These are phyloP conservation scores for Antedon mediterranea DNA, from an alignment of 53 echinoderm and acorn worm species.

Conservation along the genomic window DNA sequence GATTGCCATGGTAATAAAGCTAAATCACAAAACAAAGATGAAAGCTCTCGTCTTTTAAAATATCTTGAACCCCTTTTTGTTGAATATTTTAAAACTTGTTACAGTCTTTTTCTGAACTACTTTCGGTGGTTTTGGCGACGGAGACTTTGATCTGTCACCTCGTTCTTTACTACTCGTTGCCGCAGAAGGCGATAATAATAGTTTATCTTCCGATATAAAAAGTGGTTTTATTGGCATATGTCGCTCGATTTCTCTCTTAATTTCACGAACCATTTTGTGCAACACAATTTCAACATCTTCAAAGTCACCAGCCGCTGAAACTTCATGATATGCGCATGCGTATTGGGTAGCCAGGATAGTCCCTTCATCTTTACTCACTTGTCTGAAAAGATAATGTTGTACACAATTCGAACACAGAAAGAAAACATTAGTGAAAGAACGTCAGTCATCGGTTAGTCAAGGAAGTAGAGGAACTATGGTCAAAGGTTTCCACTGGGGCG, in stretches of 20 bases:
- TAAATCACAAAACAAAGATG: neutral
- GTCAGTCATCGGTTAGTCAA: no score
- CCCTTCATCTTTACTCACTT: conserved; percentile 97
- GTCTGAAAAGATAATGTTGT: conserved; percentile 22
- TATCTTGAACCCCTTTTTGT: conserved; percentile 82
- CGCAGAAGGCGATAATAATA: conserved; percentile 6
- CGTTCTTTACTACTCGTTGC: conserved; percentile 4
- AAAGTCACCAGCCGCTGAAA: conserved; percentile 83
- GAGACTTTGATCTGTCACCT: conserved; percentile 32
- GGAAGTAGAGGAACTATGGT: no score
- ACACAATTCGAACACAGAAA: no score
- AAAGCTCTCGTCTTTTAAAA: conserved; percentile 33
- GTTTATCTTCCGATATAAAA: conserved; percentile 89
- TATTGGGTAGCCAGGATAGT: conserved; percentile 73
- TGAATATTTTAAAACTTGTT: conserved; percentile 85
- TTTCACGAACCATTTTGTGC: conserved; percentile 87
- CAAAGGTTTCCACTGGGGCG: no score
- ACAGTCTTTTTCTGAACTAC: conserved; percentile 87
- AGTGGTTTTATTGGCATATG: conserved; percentile 84
- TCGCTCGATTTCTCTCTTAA: conserved; percentile 71
- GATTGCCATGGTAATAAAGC: no score
- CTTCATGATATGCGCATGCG: conserved; percentile 88
- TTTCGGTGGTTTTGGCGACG: conserved; percentile 63
- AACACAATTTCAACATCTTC: conserved; percentile 73
- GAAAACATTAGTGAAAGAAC: no score